phyloP scores from a whole-genome alignment of 2,797 vertebrate species.

The Merluccius polli region DNA sequence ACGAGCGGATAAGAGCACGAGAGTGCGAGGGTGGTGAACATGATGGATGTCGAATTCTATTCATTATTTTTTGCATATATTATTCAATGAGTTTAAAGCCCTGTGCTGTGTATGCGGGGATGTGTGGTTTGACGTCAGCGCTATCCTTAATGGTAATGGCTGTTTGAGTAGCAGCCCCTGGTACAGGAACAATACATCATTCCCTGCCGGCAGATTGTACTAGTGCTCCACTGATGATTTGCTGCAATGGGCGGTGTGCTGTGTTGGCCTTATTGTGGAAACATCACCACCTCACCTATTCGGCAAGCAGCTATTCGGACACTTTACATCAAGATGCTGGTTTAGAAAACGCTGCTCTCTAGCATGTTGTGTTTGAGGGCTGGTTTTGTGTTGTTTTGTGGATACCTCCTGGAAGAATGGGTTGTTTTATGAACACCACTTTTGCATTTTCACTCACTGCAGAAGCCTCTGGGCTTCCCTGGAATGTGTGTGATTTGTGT shows the following conservation, averaged over 20 bases:
- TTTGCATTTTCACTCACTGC: neutral
- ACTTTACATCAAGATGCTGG: neutral
- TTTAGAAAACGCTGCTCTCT: neutral
- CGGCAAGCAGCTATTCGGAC: neutral
- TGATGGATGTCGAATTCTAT: neutral
- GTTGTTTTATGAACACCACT: neutral
- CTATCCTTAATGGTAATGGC: constrained; percentile 42
- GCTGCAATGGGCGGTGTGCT: constrained; percentile 1
- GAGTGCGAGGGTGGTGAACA: constrained; percentile 21
- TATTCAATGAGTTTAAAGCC: neutral
- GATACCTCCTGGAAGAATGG: neutral
- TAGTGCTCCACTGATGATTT: constrained; percentile 13
- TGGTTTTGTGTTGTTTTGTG: neutral
- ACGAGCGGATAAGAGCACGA: neutral
- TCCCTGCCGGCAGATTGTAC: constrained; percentile 20
- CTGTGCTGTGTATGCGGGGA: constrained; percentile 29
- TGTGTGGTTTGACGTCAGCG: constrained; percentile 45
- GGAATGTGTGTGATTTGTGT: neutral
- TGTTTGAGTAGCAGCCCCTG: constrained; percentile 41
- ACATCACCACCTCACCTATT: constrained; percentile 15
- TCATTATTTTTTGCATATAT: neutral
- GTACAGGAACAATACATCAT: constrained; percentile 38
- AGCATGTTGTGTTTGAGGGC: neutral
- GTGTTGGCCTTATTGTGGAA: constrained; percentile 4
- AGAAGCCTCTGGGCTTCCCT: neutral